These are phyloP conservation scores for Amazona ochrocephala DNA, from an alignment of 2,797 vertebrate genomes.

Conservation along the genomic window DNA sequence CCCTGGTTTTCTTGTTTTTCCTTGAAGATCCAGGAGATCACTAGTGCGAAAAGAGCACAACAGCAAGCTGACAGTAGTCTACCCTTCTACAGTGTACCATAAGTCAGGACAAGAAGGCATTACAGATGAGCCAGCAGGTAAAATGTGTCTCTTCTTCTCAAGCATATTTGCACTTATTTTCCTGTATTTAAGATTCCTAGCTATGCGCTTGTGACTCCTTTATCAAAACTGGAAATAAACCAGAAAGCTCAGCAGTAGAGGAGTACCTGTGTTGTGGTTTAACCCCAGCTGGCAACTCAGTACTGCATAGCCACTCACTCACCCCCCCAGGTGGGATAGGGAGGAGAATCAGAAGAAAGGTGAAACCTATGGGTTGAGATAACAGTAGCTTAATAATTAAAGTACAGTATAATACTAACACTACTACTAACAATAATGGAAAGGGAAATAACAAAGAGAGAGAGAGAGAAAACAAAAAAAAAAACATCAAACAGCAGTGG, in stretches of 20 bases:
- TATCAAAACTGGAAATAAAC: neutral
- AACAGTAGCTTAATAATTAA: neutral
- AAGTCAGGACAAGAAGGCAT: slow-evolving; percentile 30
- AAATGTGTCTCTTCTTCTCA: neutral
- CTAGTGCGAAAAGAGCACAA: slow-evolving; percentile 91
- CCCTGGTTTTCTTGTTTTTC: neutral
- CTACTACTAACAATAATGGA: neutral
- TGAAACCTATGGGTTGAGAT: neutral
- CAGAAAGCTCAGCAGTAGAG: neutral
- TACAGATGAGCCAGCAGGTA: slow-evolving; percentile 49
- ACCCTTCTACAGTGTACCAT: slow-evolving; percentile 65
- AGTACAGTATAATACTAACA: neutral
- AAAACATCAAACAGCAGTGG: neutral
- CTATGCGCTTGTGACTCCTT: neutral
- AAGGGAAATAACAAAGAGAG: neutral
- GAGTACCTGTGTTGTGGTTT: neutral
- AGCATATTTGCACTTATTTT: neutral
- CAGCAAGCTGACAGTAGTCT: slow-evolving; percentile 89
- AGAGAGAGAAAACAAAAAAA: neutral
- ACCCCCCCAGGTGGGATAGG: neutral
- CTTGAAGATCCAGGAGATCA: slow-evolving; percentile 79
- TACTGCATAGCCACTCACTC: neutral
- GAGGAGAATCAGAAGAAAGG: neutral
- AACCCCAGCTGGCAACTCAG: neutral
- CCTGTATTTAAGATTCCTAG: neutral